Evolutionary conservation across 2,797 vertebrate genomes (phyloP).

Genomic region (Sebastolobus alascanus): DNA sequence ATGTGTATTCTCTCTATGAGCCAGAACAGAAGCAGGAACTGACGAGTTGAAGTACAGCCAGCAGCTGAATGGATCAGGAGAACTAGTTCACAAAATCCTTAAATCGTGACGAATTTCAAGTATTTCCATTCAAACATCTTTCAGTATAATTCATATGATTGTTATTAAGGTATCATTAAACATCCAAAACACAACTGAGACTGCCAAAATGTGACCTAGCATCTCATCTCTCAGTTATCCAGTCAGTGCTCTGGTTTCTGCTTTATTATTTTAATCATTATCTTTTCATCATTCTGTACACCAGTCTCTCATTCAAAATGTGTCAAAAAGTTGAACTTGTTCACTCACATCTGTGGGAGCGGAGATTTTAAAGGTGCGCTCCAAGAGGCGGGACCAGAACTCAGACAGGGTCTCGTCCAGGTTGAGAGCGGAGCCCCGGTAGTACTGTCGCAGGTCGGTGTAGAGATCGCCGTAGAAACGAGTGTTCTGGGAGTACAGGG

Average conservation of each 20-base stretch:
- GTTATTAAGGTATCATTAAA: not conserved
- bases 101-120: not conserved
- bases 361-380: conserved; percentile 88
- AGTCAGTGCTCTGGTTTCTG: not conserved
- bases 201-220: not conserved
- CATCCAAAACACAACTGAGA: not conserved
- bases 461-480: conserved; percentile 91
- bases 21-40: conserved; percentile 4
- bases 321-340: not conserved
- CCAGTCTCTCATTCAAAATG: not conserved
- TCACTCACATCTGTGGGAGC: conserved; percentile 71
- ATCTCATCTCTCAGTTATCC: not conserved
- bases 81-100: conserved; percentile 15
- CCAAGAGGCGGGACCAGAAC: conserved; percentile 92
- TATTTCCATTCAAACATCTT: not conserved
- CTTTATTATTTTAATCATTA: not conserved
- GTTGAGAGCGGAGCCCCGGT: conserved; percentile 91
- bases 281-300: not conserved
- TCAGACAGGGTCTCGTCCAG: conserved; percentile 92
- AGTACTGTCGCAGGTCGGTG: conserved; percentile 90
- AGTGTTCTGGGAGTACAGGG: conserved; percentile 87
- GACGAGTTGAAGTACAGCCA: not conserved
- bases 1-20: not conserved
- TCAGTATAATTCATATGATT: not conserved
- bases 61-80: conserved; percentile 10